A percentile compares a stretch with the other conserved stretches of the same genome.
These are phyloP conservation scores for Trilocha varians DNA, from an alignment of 2,888 invertebrate species.

Conservation along the genomic window DNA sequence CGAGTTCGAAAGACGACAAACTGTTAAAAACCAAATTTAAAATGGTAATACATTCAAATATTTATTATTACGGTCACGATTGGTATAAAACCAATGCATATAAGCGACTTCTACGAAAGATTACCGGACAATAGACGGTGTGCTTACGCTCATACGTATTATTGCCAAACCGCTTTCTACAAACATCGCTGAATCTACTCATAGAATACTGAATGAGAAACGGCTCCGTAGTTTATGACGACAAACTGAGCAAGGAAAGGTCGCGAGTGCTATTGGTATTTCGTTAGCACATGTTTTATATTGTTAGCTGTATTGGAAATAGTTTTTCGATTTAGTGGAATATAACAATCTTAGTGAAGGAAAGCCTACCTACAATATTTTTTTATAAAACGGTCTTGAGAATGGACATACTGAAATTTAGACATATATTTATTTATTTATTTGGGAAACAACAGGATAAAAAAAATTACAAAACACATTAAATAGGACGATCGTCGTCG, in stretches of 20 bases:
- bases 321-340: too few species aligned
- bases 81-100: conserved; percentile 47
- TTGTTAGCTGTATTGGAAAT: not conserved
- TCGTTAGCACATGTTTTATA: not conserved
- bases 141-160: conserved; percentile 56
- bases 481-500: too few species aligned
- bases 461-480: too few species aligned
- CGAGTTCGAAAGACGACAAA: not conserved
- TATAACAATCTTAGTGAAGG: too few species aligned
- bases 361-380: too few species aligned
- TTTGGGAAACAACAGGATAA: too few species aligned
- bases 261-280: conserved; percentile 3
- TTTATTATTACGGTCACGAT: conserved; percentile 45
- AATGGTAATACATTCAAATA: conserved; percentile 5
- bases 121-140: conserved; percentile 63
- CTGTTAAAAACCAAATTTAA: not conserved
- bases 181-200: conserved; percentile 40
- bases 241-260: conserved; percentile 11
- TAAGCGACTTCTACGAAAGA: conserved; percentile 64
- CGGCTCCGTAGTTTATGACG: conserved; percentile 28
- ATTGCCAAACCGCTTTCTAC: conserved; percentile 72
- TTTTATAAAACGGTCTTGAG: too few species aligned
- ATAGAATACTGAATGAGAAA: conserved; percentile 49
- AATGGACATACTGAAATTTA: too few species aligned
- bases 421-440: too few species aligned